Percentiles rank a stretch among this genome's conserved stretches.
phyloP scores from a whole-genome alignment of 2,797 vertebrate genomes.

The Enteromius trimaculatus region DNA sequence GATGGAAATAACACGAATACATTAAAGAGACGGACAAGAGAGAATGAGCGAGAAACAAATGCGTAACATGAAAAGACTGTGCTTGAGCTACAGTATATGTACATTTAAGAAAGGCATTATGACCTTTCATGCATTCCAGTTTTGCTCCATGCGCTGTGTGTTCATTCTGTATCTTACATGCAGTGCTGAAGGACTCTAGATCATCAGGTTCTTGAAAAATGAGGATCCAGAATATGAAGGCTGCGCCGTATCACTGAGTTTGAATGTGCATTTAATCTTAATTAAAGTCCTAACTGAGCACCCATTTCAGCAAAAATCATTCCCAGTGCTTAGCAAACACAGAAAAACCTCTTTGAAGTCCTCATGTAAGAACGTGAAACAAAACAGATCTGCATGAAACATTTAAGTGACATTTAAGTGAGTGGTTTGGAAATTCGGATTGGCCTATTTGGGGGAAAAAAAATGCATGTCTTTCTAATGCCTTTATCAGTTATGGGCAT shows the following conservation, averaged over 20 bases:
- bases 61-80: not conserved
- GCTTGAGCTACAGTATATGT: not conserved
- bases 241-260: not conserved
- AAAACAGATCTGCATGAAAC: not conserved
- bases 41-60: not conserved
- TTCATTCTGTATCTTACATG: not conserved
- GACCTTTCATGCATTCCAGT: not conserved
- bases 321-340: not conserved
- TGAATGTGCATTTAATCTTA: not conserved
- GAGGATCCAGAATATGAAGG: slow-evolving; percentile 1
- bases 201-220: slow-evolving; percentile 4
- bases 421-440: no score
- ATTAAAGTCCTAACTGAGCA: slow-evolving; percentile 4
- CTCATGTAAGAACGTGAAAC: not conserved
- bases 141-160: not conserved
- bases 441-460: not conserved
- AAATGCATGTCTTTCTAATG: not conserved
- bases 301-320: not conserved
- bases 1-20: not conserved
- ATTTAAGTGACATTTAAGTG: not conserved
- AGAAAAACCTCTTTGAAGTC: not conserved
- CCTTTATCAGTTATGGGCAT: no score
- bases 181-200: not conserved
- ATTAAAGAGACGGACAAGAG: not conserved
- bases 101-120: not conserved